Evolutionary conservation across 2,113 vertebrate genomes (phyloP).

Genomic region (Peucedramus taeniatus): DNA sequence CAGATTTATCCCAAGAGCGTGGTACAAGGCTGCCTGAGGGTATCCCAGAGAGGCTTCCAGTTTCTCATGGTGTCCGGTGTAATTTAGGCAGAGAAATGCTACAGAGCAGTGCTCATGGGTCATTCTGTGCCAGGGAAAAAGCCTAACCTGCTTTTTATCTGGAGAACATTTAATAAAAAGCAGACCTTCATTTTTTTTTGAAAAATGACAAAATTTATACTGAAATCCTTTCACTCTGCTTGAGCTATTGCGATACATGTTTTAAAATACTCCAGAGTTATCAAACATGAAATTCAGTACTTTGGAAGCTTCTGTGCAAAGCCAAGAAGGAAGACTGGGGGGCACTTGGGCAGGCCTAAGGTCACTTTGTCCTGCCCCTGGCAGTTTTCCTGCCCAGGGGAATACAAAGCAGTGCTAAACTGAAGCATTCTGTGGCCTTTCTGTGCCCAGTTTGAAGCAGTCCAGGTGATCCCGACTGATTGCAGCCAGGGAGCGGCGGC

Average conservation of each 20-base stretch:
- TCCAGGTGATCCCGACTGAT: rapidly evolving
- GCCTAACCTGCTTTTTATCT: neutral
- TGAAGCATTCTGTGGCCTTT: too few relatives aligned
- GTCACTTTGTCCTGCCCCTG: neutral
- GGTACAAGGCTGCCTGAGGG: neutral
- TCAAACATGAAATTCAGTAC: neutral
- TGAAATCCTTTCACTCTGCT: slow-evolving; percentile 38
- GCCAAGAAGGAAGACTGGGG: neutral
- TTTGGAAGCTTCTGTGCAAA: neutral
- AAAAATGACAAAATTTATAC: neutral
- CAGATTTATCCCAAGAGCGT: neutral
- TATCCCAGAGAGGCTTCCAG: neutral
- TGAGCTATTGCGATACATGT: neutral
- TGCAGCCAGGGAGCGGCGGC: neutral
- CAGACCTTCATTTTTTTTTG: neutral
- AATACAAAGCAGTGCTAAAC: neutral
- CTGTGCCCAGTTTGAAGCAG: neutral
- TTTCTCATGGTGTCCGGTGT: neutral
- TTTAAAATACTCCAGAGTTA: neutral
- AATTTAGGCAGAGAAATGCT: neutral
- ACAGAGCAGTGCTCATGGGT: neutral
- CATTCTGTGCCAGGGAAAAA: neutral
- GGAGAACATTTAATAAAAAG: slow-evolving; percentile 9
- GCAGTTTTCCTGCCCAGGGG: neutral
- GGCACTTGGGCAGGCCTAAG: neutral